Percentiles rank a stretch among this genome's conserved stretches.
These are phyloP conservation scores for Bos taurus DNA, from an alignment of 2,113 vertebrate genomes.

Conservation along the genomic window DNA sequence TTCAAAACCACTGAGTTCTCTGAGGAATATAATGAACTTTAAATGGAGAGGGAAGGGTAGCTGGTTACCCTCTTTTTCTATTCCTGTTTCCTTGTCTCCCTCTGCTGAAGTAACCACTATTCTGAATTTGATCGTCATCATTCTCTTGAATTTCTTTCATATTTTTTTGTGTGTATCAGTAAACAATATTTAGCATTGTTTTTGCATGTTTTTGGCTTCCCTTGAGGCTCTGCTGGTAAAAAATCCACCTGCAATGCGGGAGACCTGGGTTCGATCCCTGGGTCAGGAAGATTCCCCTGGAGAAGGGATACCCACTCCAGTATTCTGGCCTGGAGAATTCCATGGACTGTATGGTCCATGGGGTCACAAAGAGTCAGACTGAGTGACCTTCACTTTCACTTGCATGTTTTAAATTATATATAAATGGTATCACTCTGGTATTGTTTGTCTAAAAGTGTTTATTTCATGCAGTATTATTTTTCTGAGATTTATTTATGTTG, in stretches of 20 bases:
- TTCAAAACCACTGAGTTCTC: neutral
- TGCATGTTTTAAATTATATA: conserved; percentile 18
- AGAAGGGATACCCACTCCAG: neutral
- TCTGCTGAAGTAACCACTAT: neutral
- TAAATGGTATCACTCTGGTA: neutral
- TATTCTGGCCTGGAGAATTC: neutral
- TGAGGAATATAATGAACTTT: neutral
- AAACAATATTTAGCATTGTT: neutral
- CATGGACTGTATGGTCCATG: neutral
- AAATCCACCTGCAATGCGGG: neutral
- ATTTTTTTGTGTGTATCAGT: neutral
- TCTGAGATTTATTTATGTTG: neutral
- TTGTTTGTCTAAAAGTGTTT: neutral
- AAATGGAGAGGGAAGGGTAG: neutral
- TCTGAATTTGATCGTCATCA: neutral
- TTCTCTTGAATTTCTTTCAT: neutral
- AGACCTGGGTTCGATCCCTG: neutral
- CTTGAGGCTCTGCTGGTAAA: neutral
- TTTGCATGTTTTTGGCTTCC: neutral
- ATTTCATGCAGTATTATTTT: conserved; percentile 5
- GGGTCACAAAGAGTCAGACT: neutral
- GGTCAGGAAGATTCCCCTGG: neutral
- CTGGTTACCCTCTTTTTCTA: neutral
- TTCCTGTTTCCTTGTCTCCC: neutral
- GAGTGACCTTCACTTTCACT: neutral